phyloP scores from a whole-genome alignment of 53 echinoderm and acorn worm species.

The Holothuria scabra region DNA sequence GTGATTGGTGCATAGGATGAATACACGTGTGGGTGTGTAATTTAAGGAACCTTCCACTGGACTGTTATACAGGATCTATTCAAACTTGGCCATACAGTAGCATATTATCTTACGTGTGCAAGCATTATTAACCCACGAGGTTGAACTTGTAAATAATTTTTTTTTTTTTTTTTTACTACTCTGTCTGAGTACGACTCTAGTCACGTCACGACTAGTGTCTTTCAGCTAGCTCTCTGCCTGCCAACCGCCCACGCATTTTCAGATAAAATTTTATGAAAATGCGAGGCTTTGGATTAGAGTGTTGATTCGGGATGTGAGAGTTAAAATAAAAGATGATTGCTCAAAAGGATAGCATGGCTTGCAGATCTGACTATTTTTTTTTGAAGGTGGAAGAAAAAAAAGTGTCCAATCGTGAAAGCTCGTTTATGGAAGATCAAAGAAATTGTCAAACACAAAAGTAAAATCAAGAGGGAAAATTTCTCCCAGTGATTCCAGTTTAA shows the following conservation, averaged over 20 bases:
- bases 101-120: conserved; percentile 4
- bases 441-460: too few species aligned
- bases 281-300: conserved; percentile 42
- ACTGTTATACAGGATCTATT: not conserved
- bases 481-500: too few species aligned
- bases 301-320: conserved; percentile 43
- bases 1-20: conserved; percentile 19
- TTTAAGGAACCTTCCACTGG: conserved; percentile 14
- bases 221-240: conserved; percentile 25
- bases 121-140: conserved; percentile 29
- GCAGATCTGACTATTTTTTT: conserved; percentile 19
- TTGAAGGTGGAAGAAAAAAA: conserved; percentile 12
- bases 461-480: too few species aligned
- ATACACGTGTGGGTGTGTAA: conserved; percentile 31
- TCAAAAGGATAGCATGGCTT: conserved; percentile 22
- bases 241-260: conserved; percentile 47
- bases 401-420: conserved; percentile 8
- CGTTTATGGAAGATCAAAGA: not conserved
- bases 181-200: not conserved
- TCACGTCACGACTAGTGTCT: conserved; percentile 34
- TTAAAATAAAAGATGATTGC: conserved; percentile 14
- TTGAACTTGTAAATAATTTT: conserved; percentile 37
- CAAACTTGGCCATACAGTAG: conserved; percentile 1
- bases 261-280: conserved; percentile 49
- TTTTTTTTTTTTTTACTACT: conserved; percentile 31